A percentile compares a stretch with the other conserved stretches of the same genome.
Evolutionary conservation across 2,888 invertebrate genomes (phyloP).

Genomic region (Elgonia sp.): DNA sequence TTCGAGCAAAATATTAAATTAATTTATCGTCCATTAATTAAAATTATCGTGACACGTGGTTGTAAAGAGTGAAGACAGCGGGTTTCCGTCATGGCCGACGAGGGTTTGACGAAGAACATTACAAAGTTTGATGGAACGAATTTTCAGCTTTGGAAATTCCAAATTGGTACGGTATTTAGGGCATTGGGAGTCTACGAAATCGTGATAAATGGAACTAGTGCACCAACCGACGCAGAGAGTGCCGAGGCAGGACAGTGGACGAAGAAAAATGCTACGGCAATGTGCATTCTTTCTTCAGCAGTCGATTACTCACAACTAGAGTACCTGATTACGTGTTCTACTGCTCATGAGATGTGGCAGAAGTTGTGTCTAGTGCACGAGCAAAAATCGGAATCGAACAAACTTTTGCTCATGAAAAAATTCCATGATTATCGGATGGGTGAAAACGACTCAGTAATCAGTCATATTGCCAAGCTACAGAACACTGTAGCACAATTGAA

Average conservation of each 20-base stretch:
- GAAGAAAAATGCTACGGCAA: slow-evolving; percentile 36
- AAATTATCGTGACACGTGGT: not conserved
- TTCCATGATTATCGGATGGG: slow-evolving; percentile 17
- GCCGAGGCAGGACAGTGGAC: not conserved
- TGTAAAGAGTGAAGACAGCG: not conserved
- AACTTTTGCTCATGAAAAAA: slow-evolving; percentile 27
- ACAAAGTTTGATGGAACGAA: slow-evolving; percentile 25
- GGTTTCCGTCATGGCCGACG: not conserved
- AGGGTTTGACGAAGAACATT: not conserved
- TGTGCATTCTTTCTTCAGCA: not conserved
- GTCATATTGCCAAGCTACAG: slow-evolving; percentile 34
- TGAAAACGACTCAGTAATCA: slow-evolving; percentile 11
- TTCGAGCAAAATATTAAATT: not conserved
- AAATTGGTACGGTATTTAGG: not conserved
- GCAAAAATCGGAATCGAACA: slow-evolving; percentile 15
- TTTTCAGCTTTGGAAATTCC: slow-evolving; percentile 34
- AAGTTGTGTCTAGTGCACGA: not conserved
- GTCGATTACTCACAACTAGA: slow-evolving; percentile 16
- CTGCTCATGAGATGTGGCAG: slow-evolving; percentile 3
- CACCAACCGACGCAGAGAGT: not conserved
- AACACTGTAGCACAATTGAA: slow-evolving; percentile 25
- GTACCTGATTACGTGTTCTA: not conserved
- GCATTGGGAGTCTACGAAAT: not conserved
- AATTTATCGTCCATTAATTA: too few species aligned
- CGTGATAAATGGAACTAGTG: not conserved